Evolutionary conservation across 2,113 vertebrate genomes (phyloP), one percentile per base, ranked within the genome.

Genomic region (Protobothrops mucrosquamatus): DNA sequence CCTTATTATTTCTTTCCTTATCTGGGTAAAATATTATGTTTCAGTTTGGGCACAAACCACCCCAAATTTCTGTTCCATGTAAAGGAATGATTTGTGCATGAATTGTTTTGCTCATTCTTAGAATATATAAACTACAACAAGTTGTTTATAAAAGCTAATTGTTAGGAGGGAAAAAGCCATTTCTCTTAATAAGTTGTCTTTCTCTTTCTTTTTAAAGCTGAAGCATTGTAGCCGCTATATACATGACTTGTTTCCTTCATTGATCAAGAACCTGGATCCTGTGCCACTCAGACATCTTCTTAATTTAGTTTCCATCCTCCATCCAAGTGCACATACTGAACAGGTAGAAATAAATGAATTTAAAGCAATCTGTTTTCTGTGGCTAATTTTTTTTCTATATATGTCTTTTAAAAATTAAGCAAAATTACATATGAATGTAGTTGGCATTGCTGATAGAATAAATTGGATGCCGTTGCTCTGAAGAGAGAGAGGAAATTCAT

Each of bases 171-270:
- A 14, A 43, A 81, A 81, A 81, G 34, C 34, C 34, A 43, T 43
- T 81, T 81, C 34, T 43, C 74, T 22, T 81, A 29, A 51, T 64
- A 23, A 24, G 12, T 90, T 91, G 91, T 39, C 6, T 6, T 48
- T 61, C 0, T 94, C 93, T 95, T 89, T 93, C 2, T 93, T 94
- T 90, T 96, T 95, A 15, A 85, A 99, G 99, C 97, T 99, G 94
- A 99, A 99, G 95, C 99, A 99, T 95, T 99, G 99, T 96, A 99
- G 99, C 97, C 99, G 99, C 23, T 99, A 99, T 97, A 99, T 99
- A 97, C 99, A 99, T 20, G 99, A 99, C 96, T 98, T 99, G 93
- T 99, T 99, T 97, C 99, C 99, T 55, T 99, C 99, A 1, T 98
- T 99, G 93, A 99, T 99, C 96, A 99, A 99, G 97, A 99, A 99